These are phyloP conservation scores for Xenopus tropicalis DNA, from an alignment of 2,113 vertebrate genomes.

Conservation along the genomic window UCB_Xtro_10.0 CM004445.2:27331501-27332000, in stretches of 20 bases:
- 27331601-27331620: constrained; percentile 44
- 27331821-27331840: constrained; percentile 54
- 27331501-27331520: constrained; percentile 55
- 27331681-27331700: constrained; percentile 56
- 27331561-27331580: constrained; percentile 49
- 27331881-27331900: constrained; percentile 56
- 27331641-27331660: constrained; percentile 53
- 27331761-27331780: constrained; percentile 54
- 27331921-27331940: constrained; percentile 58
- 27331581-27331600: constrained; percentile 61
- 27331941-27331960: constrained; percentile 47
- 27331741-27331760: constrained; percentile 56
- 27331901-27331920: constrained; percentile 48
- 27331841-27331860: constrained; percentile 51
- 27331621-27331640: constrained; percentile 57
- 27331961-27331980: constrained; percentile 60
- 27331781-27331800: constrained; percentile 43
- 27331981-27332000: constrained; percentile 54
- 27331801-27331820: constrained; percentile 66
- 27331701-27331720: constrained; percentile 50
- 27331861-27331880: constrained; percentile 59
- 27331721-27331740: constrained; percentile 48
- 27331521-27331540: constrained; percentile 50
- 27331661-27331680: constrained; percentile 46
- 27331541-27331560: constrained; percentile 60